Conservation (phyloP, 1,140 invertebrate species). For the Mamestra configurata region DNA sequence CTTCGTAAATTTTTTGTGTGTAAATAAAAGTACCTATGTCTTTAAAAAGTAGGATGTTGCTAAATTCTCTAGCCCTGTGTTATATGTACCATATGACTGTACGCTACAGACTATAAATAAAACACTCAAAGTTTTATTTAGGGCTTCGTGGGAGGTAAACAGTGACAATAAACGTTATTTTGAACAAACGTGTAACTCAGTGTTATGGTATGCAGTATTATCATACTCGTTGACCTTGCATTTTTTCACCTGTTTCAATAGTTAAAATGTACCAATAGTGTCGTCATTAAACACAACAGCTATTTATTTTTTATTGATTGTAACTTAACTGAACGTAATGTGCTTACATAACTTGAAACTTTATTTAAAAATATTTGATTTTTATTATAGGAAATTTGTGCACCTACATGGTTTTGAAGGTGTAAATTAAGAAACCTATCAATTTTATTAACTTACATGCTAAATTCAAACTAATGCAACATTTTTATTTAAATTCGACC, state of each 20-base stretch:
- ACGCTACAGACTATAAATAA: constrained; percentile 9
- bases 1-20: not conserved
- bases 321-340: too few species aligned
- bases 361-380: too few species aligned
- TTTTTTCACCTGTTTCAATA: constrained; percentile 45
- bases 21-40: constrained; percentile 12
- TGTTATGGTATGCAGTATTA: constrained; percentile 3
- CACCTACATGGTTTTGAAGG: too few species aligned
- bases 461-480: too few species aligned
- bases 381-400: too few species aligned
- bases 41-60: not conserved
- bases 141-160: constrained; percentile 2
- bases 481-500: too few species aligned
- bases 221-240: constrained; percentile 22
- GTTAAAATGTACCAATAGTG: not conserved
- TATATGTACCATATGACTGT: constrained; percentile 7
- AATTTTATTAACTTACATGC: too few species aligned
- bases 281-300: not conserved
- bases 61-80: not conserved
- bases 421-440: too few species aligned
- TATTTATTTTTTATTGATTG: too few species aligned
- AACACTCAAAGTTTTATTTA: not conserved
- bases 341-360: too few species aligned
- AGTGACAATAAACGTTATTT: constrained; percentile 21
- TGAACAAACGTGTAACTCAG: not conserved